These are phyloP conservation scores for Parotocinclus haroldoi DNA, from an alignment of 2,797 vertebrate genomes.

Conservation along the genomic window DNA sequence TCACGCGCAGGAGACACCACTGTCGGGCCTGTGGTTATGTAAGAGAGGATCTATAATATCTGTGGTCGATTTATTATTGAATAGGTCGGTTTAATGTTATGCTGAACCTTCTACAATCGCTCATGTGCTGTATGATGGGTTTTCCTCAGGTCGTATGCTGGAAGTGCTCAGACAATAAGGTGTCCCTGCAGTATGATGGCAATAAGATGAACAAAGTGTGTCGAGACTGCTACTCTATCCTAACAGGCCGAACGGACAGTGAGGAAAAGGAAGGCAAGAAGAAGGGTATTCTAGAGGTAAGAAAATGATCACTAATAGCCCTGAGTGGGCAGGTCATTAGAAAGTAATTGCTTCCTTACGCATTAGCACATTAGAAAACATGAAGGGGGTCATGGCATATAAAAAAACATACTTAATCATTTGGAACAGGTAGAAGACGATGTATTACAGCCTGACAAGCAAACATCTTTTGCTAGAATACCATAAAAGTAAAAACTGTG, in stretches of 20 bases:
- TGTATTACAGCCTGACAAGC: no score
- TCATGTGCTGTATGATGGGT: neutral
- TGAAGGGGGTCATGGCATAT: no score
- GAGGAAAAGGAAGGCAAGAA: conserved; percentile 80
- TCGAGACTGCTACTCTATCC: conserved; percentile 83
- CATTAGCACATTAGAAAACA: no score
- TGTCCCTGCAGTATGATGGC: conserved; percentile 82
- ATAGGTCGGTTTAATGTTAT: no score
- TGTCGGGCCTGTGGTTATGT: conserved; percentile 93
- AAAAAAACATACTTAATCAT: no score
- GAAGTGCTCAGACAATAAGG: conserved; percentile 97
- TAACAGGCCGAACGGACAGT: conserved; percentile 77
- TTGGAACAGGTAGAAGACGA: no score
- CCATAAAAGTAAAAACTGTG: no score
- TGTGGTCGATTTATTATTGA: neutral
- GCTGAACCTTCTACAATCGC: no score
- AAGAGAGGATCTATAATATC: conserved; percentile 51
- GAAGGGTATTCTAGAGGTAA: conserved; percentile 90
- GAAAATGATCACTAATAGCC: neutral
- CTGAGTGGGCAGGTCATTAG: no score
- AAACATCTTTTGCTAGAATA: no score
- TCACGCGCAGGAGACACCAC: conserved; percentile 91
- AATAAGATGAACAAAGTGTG: conserved; percentile 94
- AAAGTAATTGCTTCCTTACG: no score
- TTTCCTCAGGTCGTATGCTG: conserved; percentile 88